Percentiles rank a stretch among this genome's conserved stretches.
Evolutionary conservation across 2,888 invertebrate genomes (phyloP).

Genomic region (Aethes cnicana): DNA sequence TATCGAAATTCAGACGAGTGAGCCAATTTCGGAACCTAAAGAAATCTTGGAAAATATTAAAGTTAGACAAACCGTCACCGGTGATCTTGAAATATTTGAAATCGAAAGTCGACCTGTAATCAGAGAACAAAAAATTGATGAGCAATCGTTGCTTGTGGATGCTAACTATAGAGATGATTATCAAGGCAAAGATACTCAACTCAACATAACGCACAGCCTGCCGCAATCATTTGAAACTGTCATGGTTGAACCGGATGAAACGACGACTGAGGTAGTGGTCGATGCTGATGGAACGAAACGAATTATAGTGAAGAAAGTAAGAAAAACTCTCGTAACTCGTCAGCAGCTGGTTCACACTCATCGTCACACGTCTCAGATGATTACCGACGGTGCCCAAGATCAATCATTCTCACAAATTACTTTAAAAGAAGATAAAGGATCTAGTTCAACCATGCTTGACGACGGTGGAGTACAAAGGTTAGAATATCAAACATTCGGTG

Average conservation of each 20-base stretch:
- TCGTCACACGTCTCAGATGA: conserved; percentile 79
- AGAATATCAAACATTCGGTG: conserved; percentile 84
- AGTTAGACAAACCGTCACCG: conserved; percentile 84
- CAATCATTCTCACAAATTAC: conserved; percentile 87
- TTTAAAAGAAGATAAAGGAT: conserved; percentile 85
- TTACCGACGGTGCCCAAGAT: conserved; percentile 82
- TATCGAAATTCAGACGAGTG: conserved; percentile 85
- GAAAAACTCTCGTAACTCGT: conserved; percentile 85
- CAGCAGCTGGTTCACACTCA: conserved; percentile 86
- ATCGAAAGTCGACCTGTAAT: conserved; percentile 85
- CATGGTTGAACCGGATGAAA: conserved; percentile 91
- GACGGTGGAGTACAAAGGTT: conserved; percentile 85
- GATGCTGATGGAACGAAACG: conserved; percentile 91
- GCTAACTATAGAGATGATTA: conserved; percentile 86
- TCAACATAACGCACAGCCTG: conserved; percentile 87
- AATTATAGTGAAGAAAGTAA: conserved; percentile 88
- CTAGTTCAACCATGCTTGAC: conserved; percentile 79
- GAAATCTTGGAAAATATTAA: conserved; percentile 84
- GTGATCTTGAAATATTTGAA: conserved; percentile 87
- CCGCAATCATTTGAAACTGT: conserved; percentile 91
- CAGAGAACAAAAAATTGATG: conserved; percentile 70
- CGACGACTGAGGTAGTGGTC: conserved; percentile 90
- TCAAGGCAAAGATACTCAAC: conserved; percentile 83
- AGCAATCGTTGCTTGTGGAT: conserved; percentile 86
- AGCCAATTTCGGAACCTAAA: conserved; percentile 71